A percentile compares a stretch with the other conserved stretches of the same genome.
These are phyloP conservation scores for Brenthis hecate DNA, from an alignment of 2,888 invertebrate genomes.

Conservation along the genomic window DNA sequence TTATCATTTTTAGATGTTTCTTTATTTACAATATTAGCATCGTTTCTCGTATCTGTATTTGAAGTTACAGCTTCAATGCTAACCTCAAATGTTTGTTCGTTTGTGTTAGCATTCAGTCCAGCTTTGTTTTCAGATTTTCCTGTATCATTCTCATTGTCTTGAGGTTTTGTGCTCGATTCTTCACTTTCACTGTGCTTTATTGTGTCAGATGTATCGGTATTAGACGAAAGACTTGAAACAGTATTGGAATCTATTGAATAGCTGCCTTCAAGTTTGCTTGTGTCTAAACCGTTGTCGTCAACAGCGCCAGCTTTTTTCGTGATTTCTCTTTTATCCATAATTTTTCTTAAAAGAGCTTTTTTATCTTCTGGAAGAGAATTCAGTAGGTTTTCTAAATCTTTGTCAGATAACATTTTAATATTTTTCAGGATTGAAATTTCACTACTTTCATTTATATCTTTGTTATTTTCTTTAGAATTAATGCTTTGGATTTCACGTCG, in stretches of 20 bases:
- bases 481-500: slow-evolving; percentile 9
- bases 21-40: slow-evolving; percentile 45
- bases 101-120: slow-evolving; percentile 41
- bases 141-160: slow-evolving; percentile 46
- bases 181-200: slow-evolving; percentile 54
- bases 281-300: slow-evolving; percentile 64
- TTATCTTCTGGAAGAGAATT: slow-evolving; percentile 70
- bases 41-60: slow-evolving; percentile 45
- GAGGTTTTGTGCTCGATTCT: slow-evolving; percentile 48
- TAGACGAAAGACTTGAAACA: slow-evolving; percentile 47
- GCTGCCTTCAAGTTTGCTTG: slow-evolving; percentile 59
- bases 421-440: slow-evolving; percentile 68
- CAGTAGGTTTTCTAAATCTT: slow-evolving; percentile 67
- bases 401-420: slow-evolving; percentile 64
- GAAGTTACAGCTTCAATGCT: slow-evolving; percentile 17
- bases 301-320: slow-evolving; percentile 72
- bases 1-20: slow-evolving; percentile 55
- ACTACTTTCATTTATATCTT: slow-evolving; percentile 52
- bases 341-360: slow-evolving; percentile 64
- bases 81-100: slow-evolving; percentile 45
- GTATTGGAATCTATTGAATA: slow-evolving; percentile 51
- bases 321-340: slow-evolving; percentile 74
- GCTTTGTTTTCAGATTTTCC: slow-evolving; percentile 48
- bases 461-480: slow-evolving; percentile 19
- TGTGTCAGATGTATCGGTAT: slow-evolving; percentile 49